Conservation (phyloP, 2,113 vertebrate genomes). For the Naja naja region DNA sequence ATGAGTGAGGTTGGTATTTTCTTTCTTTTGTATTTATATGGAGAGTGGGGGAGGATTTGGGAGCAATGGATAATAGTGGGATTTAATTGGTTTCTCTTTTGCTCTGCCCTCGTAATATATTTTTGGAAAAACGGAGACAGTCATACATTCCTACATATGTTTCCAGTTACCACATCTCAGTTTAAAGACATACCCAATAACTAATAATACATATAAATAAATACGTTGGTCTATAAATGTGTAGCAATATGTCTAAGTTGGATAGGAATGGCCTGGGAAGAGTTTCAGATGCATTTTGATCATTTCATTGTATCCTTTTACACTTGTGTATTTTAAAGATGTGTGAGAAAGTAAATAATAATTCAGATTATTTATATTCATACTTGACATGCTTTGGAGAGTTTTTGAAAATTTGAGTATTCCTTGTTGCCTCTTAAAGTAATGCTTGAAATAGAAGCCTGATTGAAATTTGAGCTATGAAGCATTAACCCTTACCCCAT, state of each 20-base stretch:
- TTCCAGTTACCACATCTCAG: not conserved
- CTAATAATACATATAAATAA: slow-evolving; percentile 22
- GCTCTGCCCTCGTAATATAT: not conserved
- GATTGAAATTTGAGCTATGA: slow-evolving; percentile 31
- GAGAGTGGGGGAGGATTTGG: not conserved
- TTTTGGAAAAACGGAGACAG: not conserved
- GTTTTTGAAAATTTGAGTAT: slow-evolving; percentile 27
- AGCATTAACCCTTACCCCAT: not conserved
- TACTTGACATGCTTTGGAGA: slow-evolving; percentile 21
- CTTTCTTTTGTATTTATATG: not conserved
- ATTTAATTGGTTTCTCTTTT: not conserved
- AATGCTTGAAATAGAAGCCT: slow-evolving; percentile 20
- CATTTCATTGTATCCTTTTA: slow-evolving; percentile 30
- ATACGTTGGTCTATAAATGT: slow-evolving; percentile 17
- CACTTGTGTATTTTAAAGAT: slow-evolving; percentile 19
- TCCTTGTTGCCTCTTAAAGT: slow-evolving; percentile 14
- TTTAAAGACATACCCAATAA: slow-evolving; percentile 3
- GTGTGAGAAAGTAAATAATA: slow-evolving; percentile 20
- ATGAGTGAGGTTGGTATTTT: not conserved
- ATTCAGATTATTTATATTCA: slow-evolving; percentile 32
- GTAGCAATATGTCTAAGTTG: slow-evolving; percentile 24
- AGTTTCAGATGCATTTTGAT: slow-evolving; percentile 27
- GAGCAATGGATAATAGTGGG: not conserved
- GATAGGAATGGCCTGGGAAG: not conserved
- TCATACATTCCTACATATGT: not conserved